Base-by-base conservation (phyloP, 2,797 vertebrate genomes). In the Odontamblyopus rebecca region DNA sequence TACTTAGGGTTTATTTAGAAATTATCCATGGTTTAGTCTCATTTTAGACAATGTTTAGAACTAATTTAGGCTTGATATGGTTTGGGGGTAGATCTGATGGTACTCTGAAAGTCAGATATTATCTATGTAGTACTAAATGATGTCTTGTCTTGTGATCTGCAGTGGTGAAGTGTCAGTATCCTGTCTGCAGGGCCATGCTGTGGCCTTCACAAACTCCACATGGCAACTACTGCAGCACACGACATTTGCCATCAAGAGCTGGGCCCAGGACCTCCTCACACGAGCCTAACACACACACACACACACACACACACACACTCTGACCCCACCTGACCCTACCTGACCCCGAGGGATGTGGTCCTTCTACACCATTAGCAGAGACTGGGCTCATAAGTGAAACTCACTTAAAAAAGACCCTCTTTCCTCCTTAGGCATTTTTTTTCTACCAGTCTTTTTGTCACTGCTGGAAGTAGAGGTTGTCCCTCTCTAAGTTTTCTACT, bases 171-270 rank as follows among this genome's bases (percentile, higher is more conserved):
- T 95, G 68, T 95, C 95, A 0, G 93, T 97, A 79, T 90, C 89
- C 23, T 98, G 97, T 71, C n/a, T 97, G 69, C 94, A 93, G 77
- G 92, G 88, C 16, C 97, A 97, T 59, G 77, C 96, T 23, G 3
- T 82, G 19, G 90, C 92, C 80, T 87, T 97, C 67, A 95, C 92
- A 80, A 94, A 86, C 59, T 95, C 94, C 11, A 96, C 94, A 2
- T 99, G 97, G 97, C 78, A 91, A 30, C 94, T 95, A 51, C 89
- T 98, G 44, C 96, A 96, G 69, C 94, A 97, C 68, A 91, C 93
- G 0, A 96, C 95, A 0, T 54, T 93, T 0, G 94, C 96, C 26
- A 76, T 98, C 87, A 94, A 93, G 74, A 91, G 96, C 78, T 97
- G 97, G 96, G 95, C 95, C 29, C 84, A 96, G 78, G 91, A 96